phyloP scores from a whole-genome alignment of 2,113 vertebrate genomes.

The Gymnobelideus leadbeateri region DNA sequence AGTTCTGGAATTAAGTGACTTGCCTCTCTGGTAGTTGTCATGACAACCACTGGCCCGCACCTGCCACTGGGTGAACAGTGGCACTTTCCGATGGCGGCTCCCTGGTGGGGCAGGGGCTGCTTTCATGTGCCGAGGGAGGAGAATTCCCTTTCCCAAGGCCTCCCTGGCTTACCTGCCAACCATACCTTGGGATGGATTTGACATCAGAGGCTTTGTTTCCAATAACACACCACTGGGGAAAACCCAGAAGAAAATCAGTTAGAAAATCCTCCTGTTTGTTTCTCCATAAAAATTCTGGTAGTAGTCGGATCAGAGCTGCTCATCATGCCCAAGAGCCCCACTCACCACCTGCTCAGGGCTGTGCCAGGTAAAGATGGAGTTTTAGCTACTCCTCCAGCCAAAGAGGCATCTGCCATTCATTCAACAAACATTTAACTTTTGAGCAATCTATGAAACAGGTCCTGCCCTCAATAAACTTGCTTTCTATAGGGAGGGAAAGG shows the following conservation, averaged over 20 bases:
- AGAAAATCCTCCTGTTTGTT: neutral
- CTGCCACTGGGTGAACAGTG: constrained; percentile 77
- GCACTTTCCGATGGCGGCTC: constrained; percentile 68
- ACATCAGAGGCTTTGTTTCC: neutral
- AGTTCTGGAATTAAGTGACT: constrained; percentile 79
- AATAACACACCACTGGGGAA: neutral
- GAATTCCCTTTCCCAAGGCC: constrained; percentile 51
- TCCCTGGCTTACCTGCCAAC: constrained; percentile 51
- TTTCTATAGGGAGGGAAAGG: neutral
- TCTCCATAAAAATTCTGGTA: neutral
- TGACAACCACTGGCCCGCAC: constrained; percentile 79
- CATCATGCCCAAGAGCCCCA: neutral
- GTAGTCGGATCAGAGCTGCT: neutral
- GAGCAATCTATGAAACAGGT: neutral
- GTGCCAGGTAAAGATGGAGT: neutral
- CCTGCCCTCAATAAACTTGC: neutral
- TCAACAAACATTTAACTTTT: neutral
- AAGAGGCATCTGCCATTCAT: neutral
- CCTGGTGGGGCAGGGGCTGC: constrained; percentile 54
- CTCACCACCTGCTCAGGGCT: neutral
- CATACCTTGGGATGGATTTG: constrained; percentile 12
- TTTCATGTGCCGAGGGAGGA: constrained; percentile 69
- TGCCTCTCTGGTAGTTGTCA: constrained; percentile 77
- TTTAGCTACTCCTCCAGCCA: neutral
- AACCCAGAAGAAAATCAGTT: neutral